Evolutionary conservation across 2,888 invertebrate species (phyloP), one percentile per base, ranked within the genome.

Genomic region (Nephrotoma flavescens): DNA sequence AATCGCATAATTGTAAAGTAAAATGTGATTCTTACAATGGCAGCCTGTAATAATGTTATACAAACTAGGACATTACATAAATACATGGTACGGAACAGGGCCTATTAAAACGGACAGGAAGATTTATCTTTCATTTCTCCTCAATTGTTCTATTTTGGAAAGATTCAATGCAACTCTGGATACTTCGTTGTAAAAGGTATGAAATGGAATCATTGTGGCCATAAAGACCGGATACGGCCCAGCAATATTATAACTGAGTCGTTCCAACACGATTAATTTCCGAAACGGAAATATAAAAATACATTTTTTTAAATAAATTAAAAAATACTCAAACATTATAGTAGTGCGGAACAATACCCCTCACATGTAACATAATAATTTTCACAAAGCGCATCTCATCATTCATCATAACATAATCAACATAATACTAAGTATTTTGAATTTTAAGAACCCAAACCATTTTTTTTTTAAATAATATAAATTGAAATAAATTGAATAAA

Each of bases 401-500:
- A 71, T 71, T 31, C 71, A 31, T 71, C 71, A 71, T 71, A 71
- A 71, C 71, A 71, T 71, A 71, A 9, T 52, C 15, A 52, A 52
- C 52, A 4, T 2, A 44, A 52, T 71, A 71, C 19, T 57, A 57
- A 57, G 57, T n/a, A 31, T 71, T 71, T 71, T 31, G 31, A 71
- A 31, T 71, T 71, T 71, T 71, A 71, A 71, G 31, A 71, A 71
- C 71, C 71, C 71, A 71, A 71, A 71, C 71, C 71, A 71, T 71
- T 71, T 71, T 71, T 71, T 71, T 71, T 31, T 71, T 31, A 31
- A 71, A 71, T 31, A 31, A 71, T 44, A 71, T 71, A 71, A 71
- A 71, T 71, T 71, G 71, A 71, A 71, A 71, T 71, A 71, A 71
- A 71, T 71, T 71, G 71, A 71, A 71, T 71, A 71, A 71, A 71